These are phyloP conservation scores for Macrosiphum euphorbiae DNA, from an alignment of 2,888 invertebrate genomes.

Conservation along the genomic window DNA sequence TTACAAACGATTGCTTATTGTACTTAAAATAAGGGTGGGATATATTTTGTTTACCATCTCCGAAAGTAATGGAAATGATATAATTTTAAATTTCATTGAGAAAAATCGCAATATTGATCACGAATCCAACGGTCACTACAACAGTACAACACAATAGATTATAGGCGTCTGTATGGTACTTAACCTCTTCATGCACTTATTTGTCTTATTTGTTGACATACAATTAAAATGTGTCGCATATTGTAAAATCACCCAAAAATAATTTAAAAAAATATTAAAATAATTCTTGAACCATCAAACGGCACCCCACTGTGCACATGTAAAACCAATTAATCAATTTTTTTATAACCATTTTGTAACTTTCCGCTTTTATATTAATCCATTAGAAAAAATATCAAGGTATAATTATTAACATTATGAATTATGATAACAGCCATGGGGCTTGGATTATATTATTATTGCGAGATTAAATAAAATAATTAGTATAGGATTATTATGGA, in stretches of 20 bases:
- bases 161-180: background rate
- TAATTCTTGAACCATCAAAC: background rate
- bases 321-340: background rate
- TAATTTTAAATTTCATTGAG: background rate
- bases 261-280: too few species aligned
- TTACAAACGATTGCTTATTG: background rate
- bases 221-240: background rate
- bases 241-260: background rate
- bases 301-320: background rate
- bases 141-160: background rate
- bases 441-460: background rate
- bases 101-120: background rate
- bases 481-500: too few species aligned
- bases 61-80: background rate
- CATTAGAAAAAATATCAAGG: too few species aligned
- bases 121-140: background rate
- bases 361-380: background rate
- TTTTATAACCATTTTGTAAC: background rate
- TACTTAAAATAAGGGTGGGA: too few species aligned
- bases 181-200: background rate
- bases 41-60: background rate
- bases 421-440: background rate
- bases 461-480: too few species aligned
- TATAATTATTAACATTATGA: too few species aligned
- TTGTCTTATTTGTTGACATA: background rate